Percentiles rank a stretch among this genome's conserved stretches.
phyloP scores from a whole-genome alignment of 2,113 vertebrate species.

The Mobula birostris region DNA sequence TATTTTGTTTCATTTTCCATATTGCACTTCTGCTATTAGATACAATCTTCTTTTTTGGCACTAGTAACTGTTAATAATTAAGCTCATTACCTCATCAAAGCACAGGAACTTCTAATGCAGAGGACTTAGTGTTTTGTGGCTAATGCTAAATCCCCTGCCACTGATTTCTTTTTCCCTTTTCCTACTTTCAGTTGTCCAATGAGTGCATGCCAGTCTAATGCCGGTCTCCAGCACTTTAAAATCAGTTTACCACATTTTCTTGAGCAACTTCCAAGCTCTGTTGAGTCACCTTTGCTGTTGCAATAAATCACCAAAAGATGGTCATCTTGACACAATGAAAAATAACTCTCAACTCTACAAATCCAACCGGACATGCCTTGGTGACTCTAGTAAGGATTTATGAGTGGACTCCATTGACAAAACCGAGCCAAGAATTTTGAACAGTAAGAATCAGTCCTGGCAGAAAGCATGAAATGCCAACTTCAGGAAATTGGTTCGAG shows the following conservation, averaged over 20 bases:
- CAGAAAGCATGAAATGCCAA: conserved; percentile 4
- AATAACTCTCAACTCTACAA: not conserved
- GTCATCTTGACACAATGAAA: not conserved
- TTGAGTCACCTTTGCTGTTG: not conserved
- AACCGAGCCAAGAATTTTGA: conserved; percentile 14
- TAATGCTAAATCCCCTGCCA: not conserved
- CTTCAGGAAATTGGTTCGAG: not conserved
- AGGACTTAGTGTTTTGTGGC: not conserved
- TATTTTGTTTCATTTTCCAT: not conserved
- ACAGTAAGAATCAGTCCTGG: not conserved
- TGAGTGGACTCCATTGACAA: not conserved
- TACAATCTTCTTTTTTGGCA: not conserved
- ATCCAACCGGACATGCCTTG: not conserved
- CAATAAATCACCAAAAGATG: not conserved
- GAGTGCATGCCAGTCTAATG: not conserved
- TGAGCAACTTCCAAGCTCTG: not conserved
- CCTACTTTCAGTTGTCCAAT: conserved; percentile 8
- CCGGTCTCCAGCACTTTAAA: not conserved
- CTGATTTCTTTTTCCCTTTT: not conserved
- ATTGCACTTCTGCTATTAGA: not conserved
- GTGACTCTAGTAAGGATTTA: not conserved
- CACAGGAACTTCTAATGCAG: not conserved
- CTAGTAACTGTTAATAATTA: conserved; percentile 19
- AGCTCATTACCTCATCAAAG: conserved; percentile 9
- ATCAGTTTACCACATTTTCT: conserved; percentile 23